phyloP scores from a whole-genome alignment of 1,140 invertebrate species.

The Tyrophagus putrescentiae region DNA sequence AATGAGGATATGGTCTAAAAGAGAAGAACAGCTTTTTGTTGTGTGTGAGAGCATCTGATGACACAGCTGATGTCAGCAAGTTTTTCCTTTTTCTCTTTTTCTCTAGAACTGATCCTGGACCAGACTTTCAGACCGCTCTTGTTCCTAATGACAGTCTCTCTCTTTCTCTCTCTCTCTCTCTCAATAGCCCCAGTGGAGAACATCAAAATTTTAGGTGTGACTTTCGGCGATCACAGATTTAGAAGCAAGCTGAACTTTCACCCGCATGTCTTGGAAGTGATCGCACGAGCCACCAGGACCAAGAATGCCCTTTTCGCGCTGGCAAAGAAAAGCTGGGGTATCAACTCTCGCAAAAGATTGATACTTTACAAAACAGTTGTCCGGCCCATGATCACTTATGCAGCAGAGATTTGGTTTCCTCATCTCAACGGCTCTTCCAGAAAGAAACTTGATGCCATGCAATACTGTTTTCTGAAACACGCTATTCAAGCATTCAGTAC shows the following conservation, averaged over 20 bases:
- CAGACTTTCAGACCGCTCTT: too few species aligned
- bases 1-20: too few species aligned
- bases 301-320: background rate
- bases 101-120: too few species aligned
- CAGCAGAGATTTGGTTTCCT: background rate
- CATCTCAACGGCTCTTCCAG: background rate
- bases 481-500: background rate
- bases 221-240: background rate
- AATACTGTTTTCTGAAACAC: background rate
- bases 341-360: background rate
- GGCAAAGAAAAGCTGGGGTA: background rate
- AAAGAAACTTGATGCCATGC: background rate
- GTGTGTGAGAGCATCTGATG: too few species aligned
- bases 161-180: too few species aligned
- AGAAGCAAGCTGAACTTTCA: background rate
- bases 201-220: conserved; percentile 1
- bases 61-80: too few species aligned
- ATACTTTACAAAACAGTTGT: background rate
- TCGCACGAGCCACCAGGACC: background rate
- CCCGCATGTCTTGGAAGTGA: background rate
- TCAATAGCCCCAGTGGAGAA: background rate
- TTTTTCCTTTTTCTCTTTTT: too few species aligned
- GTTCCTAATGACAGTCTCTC: too few species aligned
- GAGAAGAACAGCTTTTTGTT: too few species aligned
- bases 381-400: background rate